Evolutionary conservation across 2,797 vertebrate genomes (phyloP), one percentile per base, ranked within the genome.

Genomic region (Falco berigora): DNA sequence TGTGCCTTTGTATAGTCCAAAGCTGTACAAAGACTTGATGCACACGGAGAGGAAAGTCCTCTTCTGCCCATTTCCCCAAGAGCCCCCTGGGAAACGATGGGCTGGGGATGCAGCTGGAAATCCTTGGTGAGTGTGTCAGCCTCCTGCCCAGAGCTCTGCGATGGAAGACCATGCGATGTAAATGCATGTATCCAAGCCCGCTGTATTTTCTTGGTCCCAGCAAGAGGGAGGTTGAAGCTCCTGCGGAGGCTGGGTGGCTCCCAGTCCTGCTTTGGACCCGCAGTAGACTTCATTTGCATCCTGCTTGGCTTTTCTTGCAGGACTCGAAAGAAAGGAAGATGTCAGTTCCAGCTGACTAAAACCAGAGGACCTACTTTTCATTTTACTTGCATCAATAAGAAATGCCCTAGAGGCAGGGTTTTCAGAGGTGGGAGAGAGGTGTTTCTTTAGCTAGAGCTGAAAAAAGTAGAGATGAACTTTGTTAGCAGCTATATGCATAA

Each of bases 41-140:
- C 28, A 9, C 1, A 2, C 0, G 0, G 53, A 46, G 36, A 49
- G 32, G 50, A 24, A 52, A 9, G n/a, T 52, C 27, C 36, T 75
- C 12, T 50, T 58, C 24, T 50, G 40, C 32, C 8, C 2, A 2
- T 32, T 21, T 83, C 52, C 63, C n/a, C 1, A 2, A 32, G 52
- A 77, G 61, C 50, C 38, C 36, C 2, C 2, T 0, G 2, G 61
- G 49, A 81, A 83, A 3, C 0, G 0, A 19, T 42, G 53, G 58
- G 8, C 20, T 55, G 18, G 50, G 27, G 24, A 4, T 24, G 23
- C 86, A 63, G 76, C 68, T 58, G 47, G 61, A 28, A 81, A 10
- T 23, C 62, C 66, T 30, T 9, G 3, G 22, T 6, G 19, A 78
- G 40, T 3, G 0, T 8, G 0, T 34, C 5, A 5, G 40, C 14